Percentiles rank a stretch among this genome's conserved stretches.
Evolutionary conservation across 2,113 vertebrate genomes (phyloP).

Genomic region (Ariopsis seemanni): DNA sequence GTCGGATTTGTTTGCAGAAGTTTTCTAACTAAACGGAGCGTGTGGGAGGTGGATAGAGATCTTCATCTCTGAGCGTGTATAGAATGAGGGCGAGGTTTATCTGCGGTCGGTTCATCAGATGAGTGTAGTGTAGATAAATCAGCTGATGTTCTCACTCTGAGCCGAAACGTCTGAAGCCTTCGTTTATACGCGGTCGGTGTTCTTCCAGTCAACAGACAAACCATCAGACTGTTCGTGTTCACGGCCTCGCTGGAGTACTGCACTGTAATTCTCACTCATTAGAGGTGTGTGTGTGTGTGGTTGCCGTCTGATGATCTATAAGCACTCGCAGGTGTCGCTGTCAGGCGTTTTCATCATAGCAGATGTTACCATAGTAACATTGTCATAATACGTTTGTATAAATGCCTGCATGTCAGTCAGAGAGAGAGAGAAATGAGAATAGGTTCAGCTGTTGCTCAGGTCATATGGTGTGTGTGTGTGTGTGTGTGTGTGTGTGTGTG

Average conservation of each 20-base stretch:
- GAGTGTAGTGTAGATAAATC: no score
- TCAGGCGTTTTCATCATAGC: constrained; percentile 1
- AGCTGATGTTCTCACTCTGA: no score
- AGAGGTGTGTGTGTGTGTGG: not conserved
- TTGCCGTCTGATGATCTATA: not conserved
- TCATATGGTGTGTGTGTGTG: not conserved
- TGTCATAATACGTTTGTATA: constrained; percentile 3
- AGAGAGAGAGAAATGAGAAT: not conserved
- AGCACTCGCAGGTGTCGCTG: constrained; percentile 20
- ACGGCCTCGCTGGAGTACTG: not conserved
- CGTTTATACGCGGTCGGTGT: not conserved
- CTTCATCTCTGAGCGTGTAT: no score
- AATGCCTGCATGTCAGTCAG: not conserved
- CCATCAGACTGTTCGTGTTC: not conserved
- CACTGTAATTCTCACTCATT: not conserved
- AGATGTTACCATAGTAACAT: not conserved
- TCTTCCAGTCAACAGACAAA: not conserved
- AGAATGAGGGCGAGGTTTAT: no score
- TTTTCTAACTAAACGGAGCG: no score
- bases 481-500: no score
- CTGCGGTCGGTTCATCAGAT: no score
- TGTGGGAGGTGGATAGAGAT: no score
- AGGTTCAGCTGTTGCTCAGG: constrained; percentile 28
- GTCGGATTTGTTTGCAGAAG: no score
- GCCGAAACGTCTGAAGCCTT: no score